Evolutionary conservation across 2,797 vertebrate species (phyloP).

Genomic region (Telmatherina bonti): DNA sequence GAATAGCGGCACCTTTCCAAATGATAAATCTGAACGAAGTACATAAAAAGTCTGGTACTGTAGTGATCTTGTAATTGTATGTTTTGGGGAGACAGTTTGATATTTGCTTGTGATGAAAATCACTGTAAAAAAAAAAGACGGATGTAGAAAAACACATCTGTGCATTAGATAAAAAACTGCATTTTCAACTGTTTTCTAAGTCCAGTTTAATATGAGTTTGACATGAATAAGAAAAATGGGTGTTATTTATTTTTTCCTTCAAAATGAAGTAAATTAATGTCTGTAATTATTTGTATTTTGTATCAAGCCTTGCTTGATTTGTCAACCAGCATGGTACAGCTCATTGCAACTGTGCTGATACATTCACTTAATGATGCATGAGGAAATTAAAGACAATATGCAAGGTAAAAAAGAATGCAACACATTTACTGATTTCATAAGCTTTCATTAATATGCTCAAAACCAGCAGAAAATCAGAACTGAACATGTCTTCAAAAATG

Average conservation of each 20-base stretch:
- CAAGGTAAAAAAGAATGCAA: slow-evolving; percentile 48
- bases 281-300: slow-evolving; percentile 25
- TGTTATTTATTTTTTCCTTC: background rate
- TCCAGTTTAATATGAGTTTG: background rate
- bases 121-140: too few species aligned
- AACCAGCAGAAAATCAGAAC: background rate
- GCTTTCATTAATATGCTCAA: slow-evolving; percentile 11
- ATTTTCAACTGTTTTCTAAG: background rate
- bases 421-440: slow-evolving; percentile 22
- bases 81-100: background rate
- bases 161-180: background rate
- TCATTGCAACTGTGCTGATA: slow-evolving; percentile 17
- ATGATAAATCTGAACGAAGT: slow-evolving; percentile 9
- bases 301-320: slow-evolving; percentile 28
- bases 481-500: slow-evolving; percentile 14
- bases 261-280: slow-evolving; percentile 4
- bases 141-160: background rate
- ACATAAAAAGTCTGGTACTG: background rate
- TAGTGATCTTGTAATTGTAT: slow-evolving; percentile 4
- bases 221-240: background rate
- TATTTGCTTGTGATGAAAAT: background rate
- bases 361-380: slow-evolving; percentile 31
- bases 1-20: slow-evolving; percentile 35
- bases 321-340: slow-evolving; percentile 30
- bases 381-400: slow-evolving; percentile 49